Base-by-base conservation (phyloP, 2,113 vertebrate species). In the Pelmatolapia mariae region DNA sequence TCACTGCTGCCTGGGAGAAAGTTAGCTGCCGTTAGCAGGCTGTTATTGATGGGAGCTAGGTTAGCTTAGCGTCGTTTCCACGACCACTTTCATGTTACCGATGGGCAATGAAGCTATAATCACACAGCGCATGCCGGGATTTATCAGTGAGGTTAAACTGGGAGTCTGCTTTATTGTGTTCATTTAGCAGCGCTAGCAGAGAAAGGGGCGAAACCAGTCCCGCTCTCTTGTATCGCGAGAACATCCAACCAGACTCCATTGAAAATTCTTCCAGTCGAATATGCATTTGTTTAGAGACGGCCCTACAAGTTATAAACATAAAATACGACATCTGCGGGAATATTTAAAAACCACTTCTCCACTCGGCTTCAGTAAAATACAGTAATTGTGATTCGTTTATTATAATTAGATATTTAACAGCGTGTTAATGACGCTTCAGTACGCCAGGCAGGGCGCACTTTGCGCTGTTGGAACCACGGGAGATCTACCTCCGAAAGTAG, bases 281-380 rank as follows among this genome's bases (percentile, higher is more conserved):
- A 19, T 16, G 2, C 2, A 31, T 1, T 16, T 33, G 5, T 4
- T 26, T 3, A 5, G 3, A 0, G 4, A 8, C 7, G 10, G 4
- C 1, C 7, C 1, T 78, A 12, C 2, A 36, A 9, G 1, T 2
- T 5, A 0, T 5, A 16, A 15, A 0, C 1, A 6, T 1, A 11
- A 54, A n/a, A 29, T 15, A 5, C 0, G 3, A 10, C 1, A 11
- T 18, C 2, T 1, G 1, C 0, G n/a, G 3, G 8, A 11, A 31
- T 3, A 4, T 2, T 1, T 12, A 4, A 2, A 2, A 12, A 3
- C 1, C 11, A 9, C 3, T 6, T 0, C 3, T 18, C 9, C 19
- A 7, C 1, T 90, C 87, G 89, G 87, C 59, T 5, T 5, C 1
- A 4, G 3, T 26, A 2, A 4, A 53, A 56, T 4, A n/a, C 4